Evolutionary conservation across 2,797 vertebrate species (phyloP).

Genomic region (Australoheros facetus): DNA sequence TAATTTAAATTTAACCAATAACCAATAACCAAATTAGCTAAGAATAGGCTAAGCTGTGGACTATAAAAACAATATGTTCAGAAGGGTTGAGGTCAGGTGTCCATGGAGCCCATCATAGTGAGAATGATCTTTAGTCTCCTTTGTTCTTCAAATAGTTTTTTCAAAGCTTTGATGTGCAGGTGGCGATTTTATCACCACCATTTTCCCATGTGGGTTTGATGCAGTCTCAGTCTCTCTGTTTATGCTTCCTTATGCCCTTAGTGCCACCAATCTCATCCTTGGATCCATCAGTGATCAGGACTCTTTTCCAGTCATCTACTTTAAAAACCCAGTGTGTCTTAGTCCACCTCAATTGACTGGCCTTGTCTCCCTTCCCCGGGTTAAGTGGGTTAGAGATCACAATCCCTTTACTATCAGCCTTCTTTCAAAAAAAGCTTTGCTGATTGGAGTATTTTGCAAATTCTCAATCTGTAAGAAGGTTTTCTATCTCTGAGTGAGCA

Average conservation of each 20-base stretch:
- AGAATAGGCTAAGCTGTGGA: not conserved
- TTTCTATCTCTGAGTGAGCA: not conserved
- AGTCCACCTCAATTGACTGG: not conserved
- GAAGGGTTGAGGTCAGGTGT: not conserved
- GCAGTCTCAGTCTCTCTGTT: not conserved
- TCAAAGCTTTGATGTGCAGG: not conserved
- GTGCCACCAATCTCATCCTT: not conserved
- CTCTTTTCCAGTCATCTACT: not conserved
- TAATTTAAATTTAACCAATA: not conserved
- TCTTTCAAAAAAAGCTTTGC: not conserved
- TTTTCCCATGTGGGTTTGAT: not conserved
- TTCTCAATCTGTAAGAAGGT: not conserved
- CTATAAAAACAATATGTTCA: not conserved
- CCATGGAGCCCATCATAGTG: not conserved
- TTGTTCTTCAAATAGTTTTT: not conserved
- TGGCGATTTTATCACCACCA: not conserved
- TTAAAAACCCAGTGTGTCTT: not conserved
- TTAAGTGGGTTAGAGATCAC: not conserved
- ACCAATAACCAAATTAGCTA: not conserved
- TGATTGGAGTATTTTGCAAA: conserved; percentile 2
- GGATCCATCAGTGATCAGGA: not conserved
- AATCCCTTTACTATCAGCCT: not conserved
- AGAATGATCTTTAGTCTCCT: not conserved
- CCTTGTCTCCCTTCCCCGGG: not conserved
- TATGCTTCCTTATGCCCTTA: not conserved